A percentile compares a stretch with the other conserved stretches of the same genome.
phyloP scores from a whole-genome alignment of 2,888 invertebrate species.

The Aphodius sticticus region DNA sequence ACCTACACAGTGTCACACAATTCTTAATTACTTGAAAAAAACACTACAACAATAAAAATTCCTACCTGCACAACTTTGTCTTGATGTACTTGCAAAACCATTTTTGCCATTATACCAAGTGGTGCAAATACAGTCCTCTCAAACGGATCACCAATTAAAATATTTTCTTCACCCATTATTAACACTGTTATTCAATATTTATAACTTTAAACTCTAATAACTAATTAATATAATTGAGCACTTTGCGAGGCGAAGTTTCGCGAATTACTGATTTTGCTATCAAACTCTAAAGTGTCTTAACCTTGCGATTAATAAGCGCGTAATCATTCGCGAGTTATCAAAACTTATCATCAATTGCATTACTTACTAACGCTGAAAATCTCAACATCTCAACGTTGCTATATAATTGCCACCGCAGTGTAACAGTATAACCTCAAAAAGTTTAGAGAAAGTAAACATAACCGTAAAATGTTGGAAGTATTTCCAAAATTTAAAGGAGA shows the following conservation, averaged over 20 bases:
- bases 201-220: not conserved
- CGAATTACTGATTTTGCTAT: not conserved
- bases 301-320: not conserved
- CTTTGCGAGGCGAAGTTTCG: not conserved
- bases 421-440: not conserved
- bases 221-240: not conserved
- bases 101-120: slow-evolving; percentile 51
- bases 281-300: not conserved
- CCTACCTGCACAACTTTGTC: slow-evolving; percentile 55
- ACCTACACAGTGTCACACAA: too few relatives aligned
- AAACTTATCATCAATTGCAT: too few relatives aligned
- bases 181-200: not conserved
- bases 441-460: not conserved
- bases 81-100: slow-evolving; percentile 51
- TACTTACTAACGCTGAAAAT: too few relatives aligned
- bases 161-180: slow-evolving; percentile 46
- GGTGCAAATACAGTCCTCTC: slow-evolving; percentile 51
- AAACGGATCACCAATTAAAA: slow-evolving; percentile 51
- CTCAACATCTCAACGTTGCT: not conserved
- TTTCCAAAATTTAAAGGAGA: too few relatives aligned
- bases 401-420: not conserved
- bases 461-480: not conserved
- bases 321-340: not conserved
- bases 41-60: not conserved
- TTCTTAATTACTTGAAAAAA: not conserved